Percentiles rank a stretch among this genome's conserved stretches.
These are phyloP conservation scores for Odocoileus virginianus DNA, from an alignment of 2,113 vertebrate species.

Conservation along the genomic window DNA sequence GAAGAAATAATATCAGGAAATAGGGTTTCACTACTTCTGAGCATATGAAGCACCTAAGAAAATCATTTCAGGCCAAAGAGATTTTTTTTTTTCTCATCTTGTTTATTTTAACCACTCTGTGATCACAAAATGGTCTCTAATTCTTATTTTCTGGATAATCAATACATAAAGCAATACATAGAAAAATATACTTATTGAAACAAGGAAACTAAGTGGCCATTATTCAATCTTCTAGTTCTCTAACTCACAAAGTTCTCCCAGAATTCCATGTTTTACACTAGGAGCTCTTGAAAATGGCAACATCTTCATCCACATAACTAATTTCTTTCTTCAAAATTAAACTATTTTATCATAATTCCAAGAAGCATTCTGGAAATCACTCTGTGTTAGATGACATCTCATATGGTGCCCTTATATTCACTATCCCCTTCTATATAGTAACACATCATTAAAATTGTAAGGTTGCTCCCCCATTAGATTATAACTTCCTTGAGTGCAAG, in stretches of 20 bases:
- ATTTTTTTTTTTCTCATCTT: not conserved
- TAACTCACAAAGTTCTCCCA: not conserved
- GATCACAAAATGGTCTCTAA: not conserved
- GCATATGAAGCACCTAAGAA: conserved; percentile 20
- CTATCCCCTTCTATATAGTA: not conserved
- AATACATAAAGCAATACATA: not conserved
- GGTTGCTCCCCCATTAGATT: not conserved
- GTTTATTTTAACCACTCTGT: not conserved
- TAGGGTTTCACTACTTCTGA: conserved; percentile 32
- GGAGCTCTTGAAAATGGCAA: not conserved
- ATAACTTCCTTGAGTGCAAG: not conserved
- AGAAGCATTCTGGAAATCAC: not conserved
- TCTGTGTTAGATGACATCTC: not conserved
- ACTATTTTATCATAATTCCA: not conserved
- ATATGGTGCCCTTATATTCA: not conserved
- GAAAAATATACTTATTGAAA: not conserved
- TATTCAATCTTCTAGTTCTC: not conserved
- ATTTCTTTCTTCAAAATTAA: not conserved
- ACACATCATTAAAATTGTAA: not conserved
- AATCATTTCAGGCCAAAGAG: conserved; percentile 45
- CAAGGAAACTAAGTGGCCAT: not conserved
- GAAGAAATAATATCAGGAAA: conserved; percentile 17
- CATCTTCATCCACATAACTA: not conserved
- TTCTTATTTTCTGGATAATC: not conserved
- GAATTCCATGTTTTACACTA: not conserved